Percentiles rank a stretch among this genome's conserved stretches.
Evolutionary conservation across 2,113 vertebrate species (phyloP).

Genomic region (Mesembrinibis cayennensis): DNA sequence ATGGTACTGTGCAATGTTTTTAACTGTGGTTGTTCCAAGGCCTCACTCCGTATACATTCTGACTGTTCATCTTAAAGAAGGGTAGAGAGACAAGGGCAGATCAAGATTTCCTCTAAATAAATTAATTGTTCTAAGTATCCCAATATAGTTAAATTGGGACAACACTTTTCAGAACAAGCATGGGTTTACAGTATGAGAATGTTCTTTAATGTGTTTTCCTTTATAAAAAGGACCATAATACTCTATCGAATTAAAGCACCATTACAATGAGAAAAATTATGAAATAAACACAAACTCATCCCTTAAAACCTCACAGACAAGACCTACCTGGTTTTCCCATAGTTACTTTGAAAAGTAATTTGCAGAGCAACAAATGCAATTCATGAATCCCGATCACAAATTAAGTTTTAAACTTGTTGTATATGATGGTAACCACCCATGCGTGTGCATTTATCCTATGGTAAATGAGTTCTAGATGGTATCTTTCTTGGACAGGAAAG

Average conservation of each 20-base stretch:
- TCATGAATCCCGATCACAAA: not conserved
- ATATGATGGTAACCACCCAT: rapidly evolving
- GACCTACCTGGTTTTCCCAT: too few relatives aligned
- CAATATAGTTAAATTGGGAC: not conserved
- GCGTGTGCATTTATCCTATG: rapidly evolving
- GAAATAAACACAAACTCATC: not conserved
- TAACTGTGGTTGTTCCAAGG: not conserved
- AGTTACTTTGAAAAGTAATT: not conserved
- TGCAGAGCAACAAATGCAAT: not conserved
- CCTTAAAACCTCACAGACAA: not conserved
- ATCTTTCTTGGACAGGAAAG: not conserved
- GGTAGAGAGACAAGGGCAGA: not conserved
- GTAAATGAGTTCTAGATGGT: not conserved
- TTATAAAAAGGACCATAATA: not conserved
- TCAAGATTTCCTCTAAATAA: not conserved
- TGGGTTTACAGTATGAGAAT: not conserved
- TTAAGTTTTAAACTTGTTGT: not conserved
- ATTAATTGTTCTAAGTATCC: not conserved
- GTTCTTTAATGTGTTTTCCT: not conserved
- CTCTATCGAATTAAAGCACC: not conserved
- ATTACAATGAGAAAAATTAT: not conserved
- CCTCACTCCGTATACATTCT: not conserved
- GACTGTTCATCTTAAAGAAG: not conserved
- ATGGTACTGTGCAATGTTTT: not conserved
- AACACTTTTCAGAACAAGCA: not conserved